phyloP scores from a whole-genome alignment of 2,888 invertebrate genomes.

The Tachina fera region DNA sequence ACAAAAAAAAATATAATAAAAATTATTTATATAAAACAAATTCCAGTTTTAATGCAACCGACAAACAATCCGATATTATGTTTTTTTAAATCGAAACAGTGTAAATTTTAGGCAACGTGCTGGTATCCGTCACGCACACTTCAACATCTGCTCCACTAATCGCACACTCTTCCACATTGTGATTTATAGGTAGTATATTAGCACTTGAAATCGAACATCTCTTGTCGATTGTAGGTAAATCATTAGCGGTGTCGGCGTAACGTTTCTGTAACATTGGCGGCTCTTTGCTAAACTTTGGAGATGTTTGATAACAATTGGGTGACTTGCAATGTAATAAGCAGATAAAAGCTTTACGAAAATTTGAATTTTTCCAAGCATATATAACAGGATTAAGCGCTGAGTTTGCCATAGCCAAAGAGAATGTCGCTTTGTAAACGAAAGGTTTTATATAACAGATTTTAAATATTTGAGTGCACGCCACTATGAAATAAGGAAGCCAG shows the following conservation, averaged over 20 bases:
- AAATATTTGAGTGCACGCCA: conserved; percentile 86
- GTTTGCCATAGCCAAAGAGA: conserved; percentile 90
- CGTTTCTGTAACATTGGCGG: conserved; percentile 36
- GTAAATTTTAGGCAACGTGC: conserved; percentile 31
- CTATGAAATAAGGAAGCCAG: conserved; percentile 91
- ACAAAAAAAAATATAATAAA: background rate
- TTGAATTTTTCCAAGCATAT: conserved; percentile 93
- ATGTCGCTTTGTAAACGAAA: conserved; percentile 86
- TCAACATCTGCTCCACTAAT: conserved; percentile 5
- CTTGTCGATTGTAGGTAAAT: conserved; percentile 25
- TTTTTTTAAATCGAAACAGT: conserved; percentile 45
- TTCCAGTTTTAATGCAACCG: background rate
- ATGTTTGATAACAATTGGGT: conserved; percentile 83
- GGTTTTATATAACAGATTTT: conserved; percentile 84
- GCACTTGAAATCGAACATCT: conserved; percentile 51
- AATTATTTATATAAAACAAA: background rate
- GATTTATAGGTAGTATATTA: conserved; percentile 32
- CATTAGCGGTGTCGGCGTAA: conserved; percentile 5
- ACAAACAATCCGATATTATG: conserved; percentile 40
- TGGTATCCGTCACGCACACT: background rate
- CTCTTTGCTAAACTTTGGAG: conserved; percentile 19
- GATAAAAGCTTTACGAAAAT: conserved; percentile 89
- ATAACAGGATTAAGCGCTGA: conserved; percentile 92
- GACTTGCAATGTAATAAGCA: conserved; percentile 87
- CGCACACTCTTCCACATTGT: conserved; percentile 17